Base-by-base conservation (phyloP, 2,888 invertebrate species). In the Thymelicus lineola region DNA sequence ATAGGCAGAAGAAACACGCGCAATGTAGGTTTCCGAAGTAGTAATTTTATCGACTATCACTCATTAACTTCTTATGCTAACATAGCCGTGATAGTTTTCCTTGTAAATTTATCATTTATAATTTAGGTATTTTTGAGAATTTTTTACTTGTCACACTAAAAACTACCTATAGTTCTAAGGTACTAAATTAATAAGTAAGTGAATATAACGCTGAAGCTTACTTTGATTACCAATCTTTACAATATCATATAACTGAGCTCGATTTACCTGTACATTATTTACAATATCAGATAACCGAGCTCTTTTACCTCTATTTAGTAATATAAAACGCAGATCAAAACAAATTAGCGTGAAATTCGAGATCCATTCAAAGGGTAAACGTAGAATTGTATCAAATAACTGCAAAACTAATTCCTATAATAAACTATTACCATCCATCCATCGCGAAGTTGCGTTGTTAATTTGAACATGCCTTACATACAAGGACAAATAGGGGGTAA, bases 401-500 rank as follows among this genome's bases (percentile, higher is more conserved):
- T 38, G 17, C 36, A 53, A 12, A 38, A 35, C 53, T 38, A 64
- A 14, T 14, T 53, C 42, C 45, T 6, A 7, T 38, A 64, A 55
- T 42, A 55, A 64, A 45, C 57, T 57, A 58, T 60, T 36, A 67
- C 14, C 48, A 59, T 15, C 46, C 20, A 58, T 61, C 55, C 42
- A 62, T 63, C 17, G 57, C 57, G 48, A 62, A 63, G 42, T 69
- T 63, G 28, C 38, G 62, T 42, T 69, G 69, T 69, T 69, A 69
- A 69, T 69, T 69, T 69, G 69, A 69, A 69, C 69, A 69, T 69
- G 69, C 69, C 63, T 63, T 63, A 58, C 69, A 69, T 63, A 69
- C 69, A 69, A 50, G 69, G 58, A 69, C 69, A 63, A 69, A 69
- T 59, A 63, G 69, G 48, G 58, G 69, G 57, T 48, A 57, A 63